Evolutionary conservation across 2,113 vertebrate species (phyloP), one percentile per base, ranked within the genome.

Genomic region (Lophotis ruficrista): DNA sequence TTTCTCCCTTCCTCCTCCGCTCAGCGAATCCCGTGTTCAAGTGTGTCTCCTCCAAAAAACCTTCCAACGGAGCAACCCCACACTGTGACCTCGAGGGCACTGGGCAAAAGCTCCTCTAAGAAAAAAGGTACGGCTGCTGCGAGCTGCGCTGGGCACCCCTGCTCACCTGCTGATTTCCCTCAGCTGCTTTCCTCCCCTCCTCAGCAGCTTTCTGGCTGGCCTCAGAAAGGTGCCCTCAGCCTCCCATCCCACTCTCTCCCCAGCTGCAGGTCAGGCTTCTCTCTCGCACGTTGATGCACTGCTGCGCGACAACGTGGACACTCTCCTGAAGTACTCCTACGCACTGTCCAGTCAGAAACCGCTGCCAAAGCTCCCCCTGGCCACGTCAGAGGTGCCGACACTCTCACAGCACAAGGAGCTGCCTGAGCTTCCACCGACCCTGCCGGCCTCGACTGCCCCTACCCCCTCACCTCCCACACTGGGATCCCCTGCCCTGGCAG

Each of bases 331-430:
- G 28, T 77, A 91, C 35, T 80, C 93, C 64, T 73, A 27, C 0
- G 33, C 57, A 0, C 61, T 88, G 16, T 79, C 69, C 2, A 57
- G 54, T 25, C 90, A 91, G 88, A 37, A 91, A 16, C 48, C 58
- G 1, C 1, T 14, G 61, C 48, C 2, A 0, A 81, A 33, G 14
- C 7, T 10, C 3, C 12, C 20, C 31, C 27, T 4, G 4, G 13
- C 45, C 73, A 13, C 0, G 1, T 12, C 71, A 22, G 13, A 3
- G 7, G 4, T 4, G 5, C 30, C 4, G 2, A 69, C 16, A 41
- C 4, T 21, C 35, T 25, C 6, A 1, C 7, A 1, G 21, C 12
- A 9, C 41, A 6, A 2, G 10, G 21, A 19, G 13, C 50, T 7
- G 35, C 37, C 89, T 8, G 12, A 4, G 2, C 6, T 0, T 15